phyloP scores from a whole-genome alignment of 2,113 vertebrate species.

The Gallinago paraguaiae region DNA sequence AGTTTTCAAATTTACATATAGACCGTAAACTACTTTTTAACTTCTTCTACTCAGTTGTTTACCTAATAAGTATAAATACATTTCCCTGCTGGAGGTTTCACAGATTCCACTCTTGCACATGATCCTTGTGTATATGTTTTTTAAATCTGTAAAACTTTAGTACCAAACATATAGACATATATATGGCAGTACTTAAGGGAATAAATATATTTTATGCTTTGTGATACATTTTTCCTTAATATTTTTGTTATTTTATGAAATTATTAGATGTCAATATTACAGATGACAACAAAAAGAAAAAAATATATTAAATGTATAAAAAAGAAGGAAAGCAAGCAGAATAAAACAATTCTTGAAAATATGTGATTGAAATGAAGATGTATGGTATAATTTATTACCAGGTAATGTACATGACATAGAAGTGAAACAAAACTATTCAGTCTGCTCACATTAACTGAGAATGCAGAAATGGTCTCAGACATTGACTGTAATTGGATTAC shows the following conservation, averaged over 20 bases:
- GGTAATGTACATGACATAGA: neutral
- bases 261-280: neutral
- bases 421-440: neutral
- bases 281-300: neutral
- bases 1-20: neutral
- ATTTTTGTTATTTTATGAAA: neutral
- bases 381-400: neutral
- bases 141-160: neutral
- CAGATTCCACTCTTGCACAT: neutral
- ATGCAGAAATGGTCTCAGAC: neutral
- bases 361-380: neutral
- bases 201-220: neutral
- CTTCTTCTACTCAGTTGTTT: neutral
- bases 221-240: neutral
- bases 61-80: neutral
- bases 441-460: neutral
- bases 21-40: neutral
- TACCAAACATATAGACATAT: accelerated
- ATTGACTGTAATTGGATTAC: neutral
- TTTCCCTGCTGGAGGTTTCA: neutral
- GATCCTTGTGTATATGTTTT: neutral
- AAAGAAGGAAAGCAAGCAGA: neutral
- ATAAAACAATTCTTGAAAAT: neutral
- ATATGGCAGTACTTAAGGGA: neutral
- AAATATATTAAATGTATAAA: neutral